A percentile compares a stretch with the other conserved stretches of the same genome.
These are phyloP conservation scores for Mythimna impura DNA, from an alignment of 2,888 invertebrate genomes.

Conservation along the genomic window DNA sequence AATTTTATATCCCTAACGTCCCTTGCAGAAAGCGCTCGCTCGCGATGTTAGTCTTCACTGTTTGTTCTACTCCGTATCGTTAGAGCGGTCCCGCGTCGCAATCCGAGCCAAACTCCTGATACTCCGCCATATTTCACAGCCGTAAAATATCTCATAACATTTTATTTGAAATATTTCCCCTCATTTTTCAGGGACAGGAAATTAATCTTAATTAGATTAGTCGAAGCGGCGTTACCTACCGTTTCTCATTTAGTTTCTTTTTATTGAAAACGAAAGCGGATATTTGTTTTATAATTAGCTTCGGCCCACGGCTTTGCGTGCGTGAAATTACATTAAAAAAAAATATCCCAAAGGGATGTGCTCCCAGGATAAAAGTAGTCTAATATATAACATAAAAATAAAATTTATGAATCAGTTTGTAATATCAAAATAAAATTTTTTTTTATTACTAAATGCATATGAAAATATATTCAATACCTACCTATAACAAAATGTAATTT, in stretches of 20 bases:
- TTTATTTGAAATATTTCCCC: slow-evolving; percentile 42
- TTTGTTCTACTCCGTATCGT: slow-evolving; percentile 23
- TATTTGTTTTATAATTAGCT: slow-evolving; percentile 6
- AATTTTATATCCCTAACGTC: no score
- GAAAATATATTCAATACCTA: no score
- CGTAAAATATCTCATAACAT: slow-evolving; percentile 25
- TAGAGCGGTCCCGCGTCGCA: slow-evolving; percentile 5
- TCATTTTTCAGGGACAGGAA: slow-evolving; percentile 39
- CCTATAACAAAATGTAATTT: no score
- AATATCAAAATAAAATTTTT: no score
- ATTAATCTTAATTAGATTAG: slow-evolving; percentile 56
- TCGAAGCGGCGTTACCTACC: slow-evolving; percentile 1
- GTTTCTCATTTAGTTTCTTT: slow-evolving; percentile 23
- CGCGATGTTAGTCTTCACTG: slow-evolving; percentile 18
- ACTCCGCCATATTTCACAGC: slow-evolving; percentile 12
- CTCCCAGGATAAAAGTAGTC: no score
- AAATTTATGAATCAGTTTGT: no score
- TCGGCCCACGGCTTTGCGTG: no score
- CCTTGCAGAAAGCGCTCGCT: slow-evolving; percentile 8
- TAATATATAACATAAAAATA: no score
- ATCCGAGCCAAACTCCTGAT: slow-evolving; percentile 13
- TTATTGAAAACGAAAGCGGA: slow-evolving; percentile 24
- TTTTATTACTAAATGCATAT: no score
- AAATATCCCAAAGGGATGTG: no score
- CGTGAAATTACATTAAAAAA: no score